phyloP scores from a whole-genome alignment of 2,797 vertebrate species.

The Botia almorhae region DNA sequence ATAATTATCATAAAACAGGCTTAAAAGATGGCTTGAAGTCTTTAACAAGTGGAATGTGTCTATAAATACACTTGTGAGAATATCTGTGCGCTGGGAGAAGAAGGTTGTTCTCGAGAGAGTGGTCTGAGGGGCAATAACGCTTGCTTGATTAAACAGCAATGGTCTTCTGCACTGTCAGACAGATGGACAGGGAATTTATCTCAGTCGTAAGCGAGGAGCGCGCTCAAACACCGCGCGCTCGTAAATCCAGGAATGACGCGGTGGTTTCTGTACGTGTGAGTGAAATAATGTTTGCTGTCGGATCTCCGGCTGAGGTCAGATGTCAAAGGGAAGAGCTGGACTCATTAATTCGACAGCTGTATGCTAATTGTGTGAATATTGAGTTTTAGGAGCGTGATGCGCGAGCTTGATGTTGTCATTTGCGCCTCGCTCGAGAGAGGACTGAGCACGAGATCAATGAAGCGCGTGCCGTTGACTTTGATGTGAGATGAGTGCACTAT shows the following conservation, averaged over 20 bases:
- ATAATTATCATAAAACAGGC: neutral
- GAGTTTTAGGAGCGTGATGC: conserved; percentile 53
- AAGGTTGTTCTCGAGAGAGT: too few species aligned
- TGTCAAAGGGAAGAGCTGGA: conserved; percentile 55
- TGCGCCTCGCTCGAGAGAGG: conserved; percentile 10
- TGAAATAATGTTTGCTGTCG: conserved; percentile 63
- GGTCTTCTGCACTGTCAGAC: conserved; percentile 64
- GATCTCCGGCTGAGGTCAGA: conserved; percentile 47
- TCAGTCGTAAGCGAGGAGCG: neutral
- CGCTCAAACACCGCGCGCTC: conserved; percentile 17
- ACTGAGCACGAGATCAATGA: conserved; percentile 5
- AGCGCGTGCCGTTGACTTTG: conserved; percentile 20
- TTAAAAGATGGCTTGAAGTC: neutral
- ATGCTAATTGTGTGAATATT: conserved; percentile 78
- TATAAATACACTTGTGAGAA: conserved; percentile 67
- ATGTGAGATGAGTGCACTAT: conserved; percentile 17
- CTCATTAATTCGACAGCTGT: conserved; percentile 79
- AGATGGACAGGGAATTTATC: conserved; percentile 72
- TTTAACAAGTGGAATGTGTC: neutral
- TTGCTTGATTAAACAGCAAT: conserved; percentile 78
- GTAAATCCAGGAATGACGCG: conserved; percentile 62
- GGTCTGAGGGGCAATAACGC: conserved; percentile 66
- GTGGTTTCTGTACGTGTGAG: conserved; percentile 33
- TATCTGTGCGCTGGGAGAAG: conserved; percentile 46
- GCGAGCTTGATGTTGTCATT: conserved; percentile 37